These are phyloP conservation scores for Anabacerthia variegaticeps DNA, from an alignment of 2,797 vertebrate species.

Conservation along the genomic window DNA sequence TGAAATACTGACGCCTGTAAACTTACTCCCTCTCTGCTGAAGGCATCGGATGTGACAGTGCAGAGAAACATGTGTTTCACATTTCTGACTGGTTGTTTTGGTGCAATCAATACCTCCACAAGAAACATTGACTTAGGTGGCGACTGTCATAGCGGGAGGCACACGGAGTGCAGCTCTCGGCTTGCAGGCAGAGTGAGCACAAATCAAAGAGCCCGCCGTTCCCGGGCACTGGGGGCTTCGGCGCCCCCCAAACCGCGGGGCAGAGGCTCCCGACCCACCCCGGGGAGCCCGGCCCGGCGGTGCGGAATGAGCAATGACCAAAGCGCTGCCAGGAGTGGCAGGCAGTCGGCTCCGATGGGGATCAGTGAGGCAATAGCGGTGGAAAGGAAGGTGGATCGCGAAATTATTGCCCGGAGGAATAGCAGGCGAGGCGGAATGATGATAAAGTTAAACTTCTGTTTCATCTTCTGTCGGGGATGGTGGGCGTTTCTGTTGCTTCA, in stretches of 20 bases:
- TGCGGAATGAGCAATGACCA: not conserved
- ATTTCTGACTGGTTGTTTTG: conserved; percentile 66
- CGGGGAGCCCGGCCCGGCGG: not conserved
- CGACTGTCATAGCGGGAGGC: conserved; percentile 27
- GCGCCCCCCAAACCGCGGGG: not conserved
- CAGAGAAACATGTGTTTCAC: conserved; percentile 67
- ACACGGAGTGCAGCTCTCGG: conserved; percentile 11
- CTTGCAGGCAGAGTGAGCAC: conserved; percentile 27
- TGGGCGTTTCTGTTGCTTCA: conserved; percentile 84
- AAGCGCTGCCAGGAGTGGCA: conserved; percentile 14
- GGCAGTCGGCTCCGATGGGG: conserved; percentile 16
- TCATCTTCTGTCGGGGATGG: conserved; percentile 75
- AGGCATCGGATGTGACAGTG: conserved; percentile 53
- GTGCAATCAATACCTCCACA: conserved; percentile 60
- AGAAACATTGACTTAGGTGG: conserved; percentile 56
- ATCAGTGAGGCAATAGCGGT: conserved; percentile 1
- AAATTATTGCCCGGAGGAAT: conserved; percentile 55
- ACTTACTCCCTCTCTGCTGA: conserved; percentile 33
- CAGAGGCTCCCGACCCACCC: not conserved
- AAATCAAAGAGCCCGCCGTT: not conserved
- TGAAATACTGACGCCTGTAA: conserved; percentile 42
- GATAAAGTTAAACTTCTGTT: conserved; percentile 79
- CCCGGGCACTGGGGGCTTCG: not conserved
- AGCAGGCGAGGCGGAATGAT: conserved; percentile 63
- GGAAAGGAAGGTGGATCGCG: conserved; percentile 20